Evolutionary conservation across 2,797 vertebrate genomes (phyloP).

Genomic region (Chrosomus eos): DNA sequence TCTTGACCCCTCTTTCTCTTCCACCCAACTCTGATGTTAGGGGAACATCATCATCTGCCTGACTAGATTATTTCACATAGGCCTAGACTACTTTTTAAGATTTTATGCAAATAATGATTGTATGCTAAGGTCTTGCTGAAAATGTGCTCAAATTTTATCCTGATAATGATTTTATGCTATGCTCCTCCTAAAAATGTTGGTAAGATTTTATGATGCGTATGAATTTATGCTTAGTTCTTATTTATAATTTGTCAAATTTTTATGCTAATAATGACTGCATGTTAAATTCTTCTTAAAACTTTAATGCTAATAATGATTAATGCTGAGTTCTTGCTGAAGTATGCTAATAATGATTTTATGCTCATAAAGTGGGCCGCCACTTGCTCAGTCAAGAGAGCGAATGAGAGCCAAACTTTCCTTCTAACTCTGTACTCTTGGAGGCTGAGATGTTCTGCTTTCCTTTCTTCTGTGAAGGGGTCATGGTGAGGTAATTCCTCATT

Average conservation of each 20-base stretch:
- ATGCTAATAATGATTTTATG: not conserved
- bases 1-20: slow-evolving; percentile 42
- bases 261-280: not conserved
- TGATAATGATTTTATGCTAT: not conserved
- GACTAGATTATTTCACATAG: not conserved
- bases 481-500: slow-evolving; percentile 63
- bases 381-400: not conserved
- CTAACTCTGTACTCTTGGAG: slow-evolving; percentile 28
- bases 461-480: slow-evolving; percentile 66
- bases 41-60: not conserved
- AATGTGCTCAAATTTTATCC: not conserved
- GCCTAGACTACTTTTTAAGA: not conserved
- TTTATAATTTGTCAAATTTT: not conserved
- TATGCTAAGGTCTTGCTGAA: not conserved
- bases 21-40: slow-evolving; percentile 29
- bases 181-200: not conserved
- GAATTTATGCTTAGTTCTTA: not conserved
- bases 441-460: slow-evolving; percentile 56
- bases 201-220: not conserved
- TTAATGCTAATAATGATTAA: not conserved
- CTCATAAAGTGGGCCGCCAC: not conserved
- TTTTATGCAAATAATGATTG: not conserved
- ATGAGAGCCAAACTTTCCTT: slow-evolving; percentile 40
- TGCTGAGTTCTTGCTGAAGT: not conserved
- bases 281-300: not conserved